phyloP scores from a whole-genome alignment of 2,888 invertebrate species.

The Eulithis prunata region DNA sequence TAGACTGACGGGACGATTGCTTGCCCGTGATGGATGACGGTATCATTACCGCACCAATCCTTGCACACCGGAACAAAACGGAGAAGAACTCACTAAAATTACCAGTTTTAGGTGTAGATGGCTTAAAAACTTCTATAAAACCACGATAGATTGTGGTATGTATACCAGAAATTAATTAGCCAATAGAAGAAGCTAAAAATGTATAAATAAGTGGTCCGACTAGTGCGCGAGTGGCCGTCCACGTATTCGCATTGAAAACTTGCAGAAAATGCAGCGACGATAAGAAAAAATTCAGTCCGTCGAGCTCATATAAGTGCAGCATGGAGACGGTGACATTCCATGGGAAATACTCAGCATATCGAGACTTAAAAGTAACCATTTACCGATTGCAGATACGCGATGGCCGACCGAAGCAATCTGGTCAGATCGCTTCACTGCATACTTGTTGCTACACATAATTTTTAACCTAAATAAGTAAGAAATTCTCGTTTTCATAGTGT shows the following conservation, averaged over 20 bases:
- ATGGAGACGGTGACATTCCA: slow-evolving; percentile 81
- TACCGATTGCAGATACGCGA: slow-evolving; percentile 84
- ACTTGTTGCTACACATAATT: slow-evolving; percentile 74
- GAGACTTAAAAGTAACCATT: slow-evolving; percentile 82
- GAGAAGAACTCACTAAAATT: slow-evolving; percentile 41
- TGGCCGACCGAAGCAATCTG: slow-evolving; percentile 79
- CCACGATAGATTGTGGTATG: slow-evolving; percentile 44
- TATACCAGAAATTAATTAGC: slow-evolving; percentile 54
- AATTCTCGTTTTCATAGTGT: slow-evolving; percentile 70
- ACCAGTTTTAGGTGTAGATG: slow-evolving; percentile 27
- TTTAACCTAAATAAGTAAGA: slow-evolving; percentile 81
- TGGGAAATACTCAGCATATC: slow-evolving; percentile 78
- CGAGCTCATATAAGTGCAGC: slow-evolving; percentile 78
- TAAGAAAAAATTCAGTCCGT: slow-evolving; percentile 83
- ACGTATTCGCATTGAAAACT: slow-evolving; percentile 75
- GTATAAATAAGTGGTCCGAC: slow-evolving; percentile 48
- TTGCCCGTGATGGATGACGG: slow-evolving; percentile 78
- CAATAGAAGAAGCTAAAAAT: slow-evolving; percentile 42
- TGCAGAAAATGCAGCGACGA: slow-evolving; percentile 82
- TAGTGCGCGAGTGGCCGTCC: slow-evolving; percentile 41
- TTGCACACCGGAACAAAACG: slow-evolving; percentile 58
- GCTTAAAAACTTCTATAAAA: slow-evolving; percentile 24
- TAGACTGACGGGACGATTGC: slow-evolving; percentile 82
- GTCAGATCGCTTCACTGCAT: slow-evolving; percentile 78
- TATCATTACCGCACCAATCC: slow-evolving; percentile 66